Evolutionary conservation across 2,888 invertebrate species (phyloP).

Genomic region (Agonum fuliginosum): DNA sequence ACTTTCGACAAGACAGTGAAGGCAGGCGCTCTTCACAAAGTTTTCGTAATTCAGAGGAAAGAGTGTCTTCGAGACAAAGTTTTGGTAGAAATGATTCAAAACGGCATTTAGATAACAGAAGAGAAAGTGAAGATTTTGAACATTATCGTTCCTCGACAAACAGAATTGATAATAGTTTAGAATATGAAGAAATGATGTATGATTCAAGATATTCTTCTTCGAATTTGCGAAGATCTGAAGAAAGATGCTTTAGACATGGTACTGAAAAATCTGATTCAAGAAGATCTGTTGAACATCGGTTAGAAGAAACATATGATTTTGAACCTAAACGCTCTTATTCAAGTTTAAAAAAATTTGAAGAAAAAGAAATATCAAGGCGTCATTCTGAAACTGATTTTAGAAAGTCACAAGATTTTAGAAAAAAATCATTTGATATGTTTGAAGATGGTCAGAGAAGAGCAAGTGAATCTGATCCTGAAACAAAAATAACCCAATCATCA

Average conservation of each 20-base stretch:
- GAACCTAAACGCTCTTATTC: neutral
- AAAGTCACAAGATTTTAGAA: neutral
- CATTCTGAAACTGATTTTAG: neutral
- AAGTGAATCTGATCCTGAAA: neutral
- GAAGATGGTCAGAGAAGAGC: neutral
- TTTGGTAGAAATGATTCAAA: too few relatives aligned
- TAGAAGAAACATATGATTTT: neutral
- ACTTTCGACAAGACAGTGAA: neutral
- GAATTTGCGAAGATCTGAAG: neutral
- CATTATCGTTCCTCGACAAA: neutral
- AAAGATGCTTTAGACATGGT: too few relatives aligned
- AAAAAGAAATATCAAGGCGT: constrained; percentile 11
- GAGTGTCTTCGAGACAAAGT: neutral
- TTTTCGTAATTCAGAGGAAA: constrained; percentile 5
- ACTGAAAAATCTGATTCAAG: neutral
- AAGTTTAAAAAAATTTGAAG: neutral
- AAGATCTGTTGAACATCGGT: neutral
- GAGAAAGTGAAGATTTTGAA: constrained; percentile 36
- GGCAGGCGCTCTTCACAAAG: neutral
- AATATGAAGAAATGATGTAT: neutral
- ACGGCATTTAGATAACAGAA: neutral
- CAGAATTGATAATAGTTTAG: constrained; percentile 3
- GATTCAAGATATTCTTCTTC: neutral
- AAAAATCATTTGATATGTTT: neutral
- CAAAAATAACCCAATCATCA: constrained; percentile 14